Base-by-base conservation (phyloP, 2,113 vertebrate species). In the Rhipidura dahli region DNA sequence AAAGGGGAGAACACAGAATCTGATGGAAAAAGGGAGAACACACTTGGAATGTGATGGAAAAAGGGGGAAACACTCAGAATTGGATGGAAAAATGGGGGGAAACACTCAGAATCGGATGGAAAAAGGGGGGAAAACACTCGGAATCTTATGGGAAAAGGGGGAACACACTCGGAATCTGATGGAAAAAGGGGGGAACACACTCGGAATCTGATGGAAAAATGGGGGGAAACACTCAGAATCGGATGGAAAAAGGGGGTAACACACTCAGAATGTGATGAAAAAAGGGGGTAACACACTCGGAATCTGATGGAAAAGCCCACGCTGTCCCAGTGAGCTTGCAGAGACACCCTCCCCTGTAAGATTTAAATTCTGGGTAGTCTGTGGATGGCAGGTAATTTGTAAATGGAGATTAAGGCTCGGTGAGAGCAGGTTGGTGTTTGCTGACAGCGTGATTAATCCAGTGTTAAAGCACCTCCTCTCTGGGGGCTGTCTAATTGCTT, bases 171-270 rank as follows among this genome's bases (percentile, higher is more conserved):
- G n/a, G n/a, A n/a, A n/a, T n/a, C n/a, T n/a, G n/a, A n/a, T 99
- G 96, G 40, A 12, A 64, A 72, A 69, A 50, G 17, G 33, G 82
- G 72, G 39, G 83, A 86, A 80, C n/a, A n/a, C n/a, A n/a, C n/a
- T n/a, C n/a, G n/a, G n/a, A n/a, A n/a, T n/a, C n/a, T n/a, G 28
- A 69, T 99, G 96, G 40, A 12, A 64, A 72, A 69, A 50, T n/a
- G 17, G 33, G 82, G 72, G 39, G 83, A 86, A 80, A 30, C n/a
- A n/a, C n/a, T n/a, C n/a, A n/a, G n/a, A n/a, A n/a, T n/a, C n/a
- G n/a, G n/a, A 69, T 99, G 96, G 40, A 12, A 64, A 72, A 69
- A 50, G 17, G 33, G 82, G 72, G 39, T 83, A 86, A 80, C n/a
- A n/a, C n/a, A n/a, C n/a, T n/a, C n/a, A n/a, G n/a, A n/a, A n/a